Evolutionary conservation across 1,140 invertebrate species (phyloP), one percentile per base, ranked within the genome.

Genomic region (Pseudomyrmex dendroicus): DNA sequence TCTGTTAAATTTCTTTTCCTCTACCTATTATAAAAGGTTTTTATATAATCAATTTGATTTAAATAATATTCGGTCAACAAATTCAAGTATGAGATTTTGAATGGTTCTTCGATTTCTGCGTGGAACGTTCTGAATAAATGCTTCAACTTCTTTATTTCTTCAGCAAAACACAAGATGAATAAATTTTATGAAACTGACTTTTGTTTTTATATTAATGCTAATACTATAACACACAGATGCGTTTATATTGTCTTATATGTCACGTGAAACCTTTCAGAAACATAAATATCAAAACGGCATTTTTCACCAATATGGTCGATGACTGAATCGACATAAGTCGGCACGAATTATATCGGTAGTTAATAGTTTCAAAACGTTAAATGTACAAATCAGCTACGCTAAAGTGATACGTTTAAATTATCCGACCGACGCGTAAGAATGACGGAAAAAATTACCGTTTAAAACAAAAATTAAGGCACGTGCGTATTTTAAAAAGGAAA

Each of bases 401-500:
- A 64, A 70, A 57, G 57, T 35, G 25, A 57, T 46, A 20, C 20
- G 10, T 54, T 56, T 46, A 67, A 77, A 77, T 68, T 68, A 2
- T 13, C 54, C 9, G 25, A 20, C n/a, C 35, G 17, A 48, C n/a
- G 57, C 15, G 35, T 35, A 46, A 77, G 35, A 67, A 17, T 63
- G 52, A 73, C 8, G n/a, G 20, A 61, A 67, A 66, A 17, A 77
- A 77, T 57, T 67, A 56, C 2, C 9, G 25, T 20, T 59, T 80
- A 80, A 72, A 80, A 67, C 35, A 48, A 25, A 70, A 50, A 22
- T 70, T 56, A 50, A 50, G 9, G 66, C n/a, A 52, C 13, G 12
- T 35, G 8, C 17, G 13, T 4, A 59, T 48, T 50, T 5, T 50
- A 80, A 80, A 80, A 72, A 80, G 61, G 5, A 80, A 80, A 72